Conservation (phyloP, 1,140 invertebrate genomes). For the Gryllus bimaculatus region DNA sequence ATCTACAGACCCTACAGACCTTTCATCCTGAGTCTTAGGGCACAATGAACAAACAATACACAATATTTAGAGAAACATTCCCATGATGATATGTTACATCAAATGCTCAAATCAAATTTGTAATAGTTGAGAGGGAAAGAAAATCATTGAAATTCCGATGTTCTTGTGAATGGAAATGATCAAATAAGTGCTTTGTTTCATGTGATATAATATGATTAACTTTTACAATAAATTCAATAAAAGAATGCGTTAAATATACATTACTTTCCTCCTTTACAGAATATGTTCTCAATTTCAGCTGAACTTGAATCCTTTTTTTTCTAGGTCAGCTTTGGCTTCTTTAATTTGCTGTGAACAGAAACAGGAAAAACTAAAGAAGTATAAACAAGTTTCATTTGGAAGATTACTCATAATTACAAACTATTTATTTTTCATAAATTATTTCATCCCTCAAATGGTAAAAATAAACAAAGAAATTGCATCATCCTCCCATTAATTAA, state of each 20-base stretch:
- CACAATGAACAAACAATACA: too few relatives aligned
- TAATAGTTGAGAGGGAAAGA: not conserved
- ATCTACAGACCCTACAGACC: too few relatives aligned
- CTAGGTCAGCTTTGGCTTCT: not conserved
- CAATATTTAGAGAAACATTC: too few relatives aligned
- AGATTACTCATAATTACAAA: too few relatives aligned
- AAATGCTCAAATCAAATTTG: too few relatives aligned
- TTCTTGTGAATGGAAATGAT: not conserved
- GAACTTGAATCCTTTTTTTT: slow-evolving; percentile 6
- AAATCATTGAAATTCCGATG: not conserved
- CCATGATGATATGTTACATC: too few relatives aligned
- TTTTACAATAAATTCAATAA: slow-evolving; percentile 11
- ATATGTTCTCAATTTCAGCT: not conserved
- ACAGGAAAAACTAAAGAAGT: not conserved
- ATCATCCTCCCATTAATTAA: too few relatives aligned
- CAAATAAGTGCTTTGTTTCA: not conserved
- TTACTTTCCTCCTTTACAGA: not conserved
- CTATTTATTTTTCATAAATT: too few relatives aligned
- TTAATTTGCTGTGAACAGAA: not conserved
- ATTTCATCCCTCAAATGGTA: too few relatives aligned
- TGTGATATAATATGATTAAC: not conserved
- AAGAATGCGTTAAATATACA: not conserved
- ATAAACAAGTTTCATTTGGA: not conserved
- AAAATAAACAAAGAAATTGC: too few relatives aligned
- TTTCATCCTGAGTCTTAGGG: too few relatives aligned